These are phyloP conservation scores for Hypotaenidia philippensis DNA, from an alignment of 2,797 vertebrate genomes.

Conservation along the genomic window DNA sequence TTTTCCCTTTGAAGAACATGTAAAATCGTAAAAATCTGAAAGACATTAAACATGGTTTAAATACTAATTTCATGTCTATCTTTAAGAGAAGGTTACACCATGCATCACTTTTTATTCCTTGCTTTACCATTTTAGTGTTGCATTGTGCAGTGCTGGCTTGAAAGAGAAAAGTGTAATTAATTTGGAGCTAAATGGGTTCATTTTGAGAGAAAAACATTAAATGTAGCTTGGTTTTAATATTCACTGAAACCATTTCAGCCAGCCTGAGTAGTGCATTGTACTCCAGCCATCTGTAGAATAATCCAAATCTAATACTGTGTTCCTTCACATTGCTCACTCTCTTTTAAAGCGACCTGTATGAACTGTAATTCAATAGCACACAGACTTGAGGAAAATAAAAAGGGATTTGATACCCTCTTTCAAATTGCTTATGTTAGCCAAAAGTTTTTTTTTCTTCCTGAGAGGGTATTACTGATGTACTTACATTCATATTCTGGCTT, in stretches of 20 bases:
- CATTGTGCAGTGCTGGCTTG: not conserved
- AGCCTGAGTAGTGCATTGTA: not conserved
- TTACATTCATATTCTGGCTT: not conserved
- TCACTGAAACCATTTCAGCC: not conserved
- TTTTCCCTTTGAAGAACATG: not conserved
- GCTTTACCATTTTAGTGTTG: not conserved
- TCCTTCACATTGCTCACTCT: not conserved
- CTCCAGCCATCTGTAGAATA: not conserved
- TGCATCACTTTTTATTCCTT: not conserved
- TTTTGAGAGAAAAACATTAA: not conserved
- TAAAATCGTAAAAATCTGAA: not conserved
- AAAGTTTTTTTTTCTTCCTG: not conserved
- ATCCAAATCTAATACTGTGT: not conserved
- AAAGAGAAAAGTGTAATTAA: not conserved
- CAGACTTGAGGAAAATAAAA: not conserved
- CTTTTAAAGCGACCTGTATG: not conserved
- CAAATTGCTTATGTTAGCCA: not conserved
- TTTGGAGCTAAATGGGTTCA: accelerated
- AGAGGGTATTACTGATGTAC: not conserved
- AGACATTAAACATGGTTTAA: not conserved
- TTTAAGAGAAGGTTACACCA: not conserved
- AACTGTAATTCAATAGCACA: not conserved
- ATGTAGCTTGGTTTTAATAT: not conserved
- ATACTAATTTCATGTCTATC: not conserved
- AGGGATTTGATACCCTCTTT: not conserved